Percentiles rank a stretch among this genome's conserved stretches.
Conservation (phyloP, 2,797 vertebrate species). For the Melanotaenia boesemani region DNA sequence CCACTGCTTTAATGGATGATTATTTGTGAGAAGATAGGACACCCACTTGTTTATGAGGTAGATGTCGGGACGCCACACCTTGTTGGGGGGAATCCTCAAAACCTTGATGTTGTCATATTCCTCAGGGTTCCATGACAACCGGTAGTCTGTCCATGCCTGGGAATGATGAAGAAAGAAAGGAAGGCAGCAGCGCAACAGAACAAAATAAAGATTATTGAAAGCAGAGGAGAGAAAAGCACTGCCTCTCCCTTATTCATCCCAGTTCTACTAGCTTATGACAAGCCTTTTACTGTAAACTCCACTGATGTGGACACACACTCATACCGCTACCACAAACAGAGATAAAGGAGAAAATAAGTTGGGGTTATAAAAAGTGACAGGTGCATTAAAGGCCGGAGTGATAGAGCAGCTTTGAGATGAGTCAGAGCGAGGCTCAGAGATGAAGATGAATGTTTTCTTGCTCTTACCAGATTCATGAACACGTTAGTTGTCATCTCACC, state of each 20-base stretch:
- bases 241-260: conserved; percentile 18
- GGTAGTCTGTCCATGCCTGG: conserved; percentile 90
- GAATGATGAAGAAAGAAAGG: neutral
- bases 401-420: conserved; percentile 26
- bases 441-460: conserved; percentile 53
- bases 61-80: conserved; percentile 91
- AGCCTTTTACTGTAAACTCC: conserved; percentile 30
- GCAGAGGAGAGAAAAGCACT: conserved; percentile 7
- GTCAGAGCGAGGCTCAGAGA: conserved; percentile 23
- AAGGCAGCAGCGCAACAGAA: neutral
- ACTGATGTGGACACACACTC: conserved; percentile 7
- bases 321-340: conserved; percentile 10
- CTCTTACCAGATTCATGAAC: conserved; percentile 87
- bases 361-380: conserved; percentile 70
- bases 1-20: neutral
- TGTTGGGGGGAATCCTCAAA: conserved; percentile 81
- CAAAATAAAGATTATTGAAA: neutral
- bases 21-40: neutral
- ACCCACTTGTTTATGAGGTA: conserved; percentile 93
- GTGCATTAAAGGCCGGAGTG: conserved; percentile 54
- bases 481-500: conserved; percentile 87
- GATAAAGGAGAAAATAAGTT: conserved; percentile 56
- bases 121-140: conserved; percentile 87
- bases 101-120: conserved; percentile 84
- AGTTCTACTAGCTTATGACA: conserved; percentile 20